Percentiles rank a stretch among this genome's conserved stretches.
Conservation (phyloP, 2,113 vertebrate genomes). For the Phodopus roborovskii region DNA sequence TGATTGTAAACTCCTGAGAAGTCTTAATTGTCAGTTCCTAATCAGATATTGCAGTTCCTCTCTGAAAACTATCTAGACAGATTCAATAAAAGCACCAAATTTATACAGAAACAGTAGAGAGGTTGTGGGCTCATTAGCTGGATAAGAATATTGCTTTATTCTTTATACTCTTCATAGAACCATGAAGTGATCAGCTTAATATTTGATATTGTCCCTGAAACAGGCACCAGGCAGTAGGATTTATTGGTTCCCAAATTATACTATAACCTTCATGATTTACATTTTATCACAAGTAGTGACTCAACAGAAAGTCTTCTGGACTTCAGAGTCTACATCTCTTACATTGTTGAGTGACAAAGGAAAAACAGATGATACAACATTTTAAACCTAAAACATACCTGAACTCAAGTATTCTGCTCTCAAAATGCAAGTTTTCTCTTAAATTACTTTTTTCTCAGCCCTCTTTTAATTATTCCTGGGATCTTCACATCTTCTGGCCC, state of each 20-base stretch:
- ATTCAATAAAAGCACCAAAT: conserved; percentile 24
- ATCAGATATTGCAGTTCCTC: conserved; percentile 64
- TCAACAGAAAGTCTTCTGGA: not conserved
- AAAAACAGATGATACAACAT: not conserved
- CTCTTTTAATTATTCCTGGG: conserved; percentile 12
- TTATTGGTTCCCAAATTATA: conserved; percentile 11
- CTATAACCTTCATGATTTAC: not conserved
- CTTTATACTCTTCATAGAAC: not conserved
- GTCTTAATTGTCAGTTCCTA: conserved; percentile 74
- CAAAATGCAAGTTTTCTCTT: conserved; percentile 37
- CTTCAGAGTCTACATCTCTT: not conserved
- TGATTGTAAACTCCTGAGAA: conserved; percentile 60
- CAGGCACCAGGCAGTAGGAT: not conserved
- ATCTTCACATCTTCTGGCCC: conserved; percentile 58
- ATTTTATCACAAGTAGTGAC: conserved; percentile 3
- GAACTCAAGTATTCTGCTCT: not conserved
- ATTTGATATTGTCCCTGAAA: not conserved
- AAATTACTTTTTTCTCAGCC: conserved; percentile 42
- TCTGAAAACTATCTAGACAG: conserved; percentile 29
- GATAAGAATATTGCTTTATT: conserved; percentile 6
- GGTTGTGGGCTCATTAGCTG: not conserved
- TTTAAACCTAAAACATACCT: conserved; percentile 22
- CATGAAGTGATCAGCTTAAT: not conserved
- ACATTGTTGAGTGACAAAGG: not conserved
- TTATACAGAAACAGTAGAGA: not conserved